phyloP scores from a whole-genome alignment of 2,113 vertebrate species.

The Antechinus stuartii region DNA sequence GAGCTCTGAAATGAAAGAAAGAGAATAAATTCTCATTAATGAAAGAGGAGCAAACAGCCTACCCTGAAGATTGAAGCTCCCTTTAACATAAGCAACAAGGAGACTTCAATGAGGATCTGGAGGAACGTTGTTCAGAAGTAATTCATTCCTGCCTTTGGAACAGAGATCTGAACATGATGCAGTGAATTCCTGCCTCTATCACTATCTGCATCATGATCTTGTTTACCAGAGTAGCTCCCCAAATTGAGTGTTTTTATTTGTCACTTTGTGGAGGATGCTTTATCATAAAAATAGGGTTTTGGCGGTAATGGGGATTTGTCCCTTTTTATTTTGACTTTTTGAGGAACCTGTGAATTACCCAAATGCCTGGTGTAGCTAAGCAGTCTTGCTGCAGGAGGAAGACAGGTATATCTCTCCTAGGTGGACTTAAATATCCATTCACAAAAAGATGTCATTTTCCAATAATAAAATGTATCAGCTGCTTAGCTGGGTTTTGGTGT shows the following conservation, averaged over 20 bases:
- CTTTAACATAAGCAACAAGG: background rate
- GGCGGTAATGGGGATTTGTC: background rate
- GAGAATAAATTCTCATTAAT: conserved; percentile 85
- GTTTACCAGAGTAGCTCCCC: background rate
- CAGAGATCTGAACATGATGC: background rate
- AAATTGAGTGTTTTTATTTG: background rate
- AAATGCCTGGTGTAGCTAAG: background rate
- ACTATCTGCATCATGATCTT: background rate
- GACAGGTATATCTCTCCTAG: conserved; percentile 43
- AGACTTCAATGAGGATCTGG: background rate
- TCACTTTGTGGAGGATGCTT: background rate
- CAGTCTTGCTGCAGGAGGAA: conserved; percentile 25
- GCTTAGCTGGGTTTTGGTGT: conserved; percentile 60
- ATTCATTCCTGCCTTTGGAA: background rate
- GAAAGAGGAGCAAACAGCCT: conserved; percentile 86
- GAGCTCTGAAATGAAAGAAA: conserved; percentile 88
- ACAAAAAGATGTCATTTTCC: conserved; percentile 73
- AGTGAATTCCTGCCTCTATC: background rate
- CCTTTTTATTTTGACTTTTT: conserved; percentile 12
- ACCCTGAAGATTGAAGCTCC: conserved; percentile 48
- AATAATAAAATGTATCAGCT: conserved; percentile 70
- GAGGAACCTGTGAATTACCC: background rate
- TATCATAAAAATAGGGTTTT: conserved; percentile 14
- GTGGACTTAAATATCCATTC: conserved; percentile 27
- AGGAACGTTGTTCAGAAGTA: background rate